These are phyloP conservation scores for Ambastaia sidthimunki DNA, from an alignment of 2,797 vertebrate genomes.

Conservation along the genomic window DNA sequence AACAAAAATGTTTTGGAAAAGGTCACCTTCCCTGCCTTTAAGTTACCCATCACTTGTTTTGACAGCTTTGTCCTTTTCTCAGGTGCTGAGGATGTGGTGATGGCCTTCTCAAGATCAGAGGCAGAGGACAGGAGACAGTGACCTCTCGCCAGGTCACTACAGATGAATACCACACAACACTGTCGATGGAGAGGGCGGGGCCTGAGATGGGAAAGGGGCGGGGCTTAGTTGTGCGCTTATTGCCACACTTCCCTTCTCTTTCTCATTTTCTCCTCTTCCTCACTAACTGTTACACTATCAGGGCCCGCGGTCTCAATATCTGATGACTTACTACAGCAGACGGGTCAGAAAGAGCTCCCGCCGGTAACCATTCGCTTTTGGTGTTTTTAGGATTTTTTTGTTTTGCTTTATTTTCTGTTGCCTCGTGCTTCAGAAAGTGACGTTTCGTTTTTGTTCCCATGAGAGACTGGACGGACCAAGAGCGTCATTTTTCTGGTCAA, in stretches of 20 bases:
- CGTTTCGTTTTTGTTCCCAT: constrained; percentile 63
- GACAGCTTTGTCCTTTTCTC: constrained; percentile 33
- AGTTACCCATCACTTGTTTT: not conserved
- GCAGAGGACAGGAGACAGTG: constrained; percentile 97
- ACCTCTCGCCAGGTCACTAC: constrained; percentile 63
- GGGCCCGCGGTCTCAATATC: constrained; percentile 58
- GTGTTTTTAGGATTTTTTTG: constrained; percentile 14
- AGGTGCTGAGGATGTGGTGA: constrained; percentile 99
- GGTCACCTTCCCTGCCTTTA: no score
- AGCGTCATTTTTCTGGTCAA: constrained; percentile 63
- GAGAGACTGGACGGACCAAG: constrained; percentile 66
- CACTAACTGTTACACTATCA: constrained; percentile 65
- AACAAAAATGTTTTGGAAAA: no score
- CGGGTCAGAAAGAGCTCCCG: constrained; percentile 50
- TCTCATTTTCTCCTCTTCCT: constrained; percentile 58
- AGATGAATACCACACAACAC: constrained; percentile 65
- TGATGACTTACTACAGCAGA: constrained; percentile 46
- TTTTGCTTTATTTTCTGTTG: constrained; percentile 42
- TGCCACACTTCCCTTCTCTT: constrained; percentile 53
- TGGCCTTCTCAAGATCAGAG: constrained; percentile 98
- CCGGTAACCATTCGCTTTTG: constrained; percentile 21
- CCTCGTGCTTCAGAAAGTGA: constrained; percentile 55
- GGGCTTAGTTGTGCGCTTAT: constrained; percentile 48
- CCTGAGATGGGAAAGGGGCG: constrained; percentile 51
- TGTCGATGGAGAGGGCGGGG: constrained; percentile 69